Percentiles rank a stretch among this genome's conserved stretches.
These are phyloP conservation scores for Elachura formosa DNA, from an alignment of 2,113 vertebrate genomes.

Conservation along the genomic window DNA sequence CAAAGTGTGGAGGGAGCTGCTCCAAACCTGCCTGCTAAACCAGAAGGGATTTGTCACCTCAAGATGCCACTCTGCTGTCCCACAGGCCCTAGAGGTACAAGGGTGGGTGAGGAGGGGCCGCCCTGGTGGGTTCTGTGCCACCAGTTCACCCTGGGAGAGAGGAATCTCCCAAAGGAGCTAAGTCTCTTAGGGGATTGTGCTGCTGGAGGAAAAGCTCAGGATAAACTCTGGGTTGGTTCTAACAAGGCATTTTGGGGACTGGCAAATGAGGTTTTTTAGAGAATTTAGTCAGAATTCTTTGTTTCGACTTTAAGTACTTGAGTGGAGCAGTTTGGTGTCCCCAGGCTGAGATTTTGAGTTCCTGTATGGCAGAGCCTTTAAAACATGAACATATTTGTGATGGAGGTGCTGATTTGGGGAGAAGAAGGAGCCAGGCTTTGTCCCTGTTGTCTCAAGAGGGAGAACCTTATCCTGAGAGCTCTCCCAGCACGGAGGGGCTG, in stretches of 20 bases:
- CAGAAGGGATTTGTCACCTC: background rate
- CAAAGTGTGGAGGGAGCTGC: background rate
- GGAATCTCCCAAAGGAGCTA: background rate
- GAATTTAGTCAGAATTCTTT: background rate
- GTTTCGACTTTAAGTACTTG: background rate
- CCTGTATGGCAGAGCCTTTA: background rate
- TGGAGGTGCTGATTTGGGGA: background rate
- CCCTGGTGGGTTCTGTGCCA: accelerated
- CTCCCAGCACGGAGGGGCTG: accelerated
- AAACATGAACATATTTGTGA: accelerated
- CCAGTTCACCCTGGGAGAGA: background rate
- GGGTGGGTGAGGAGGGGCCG: background rate
- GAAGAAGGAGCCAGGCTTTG: background rate
- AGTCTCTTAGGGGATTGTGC: background rate
- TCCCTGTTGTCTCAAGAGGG: background rate
- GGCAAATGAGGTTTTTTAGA: background rate
- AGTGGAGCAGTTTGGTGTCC: accelerated
- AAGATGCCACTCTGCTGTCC: background rate
- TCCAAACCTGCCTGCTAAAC: background rate
- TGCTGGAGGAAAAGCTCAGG: background rate
- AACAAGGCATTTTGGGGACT: background rate
- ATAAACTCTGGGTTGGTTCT: background rate
- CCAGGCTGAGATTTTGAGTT: background rate
- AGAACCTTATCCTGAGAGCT: background rate
- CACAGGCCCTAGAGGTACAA: accelerated